Percentiles rank a stretch among this genome's conserved stretches.
Conservation (phyloP, 2,797 vertebrate species). For the Chaetophractus vellerosus region DNA sequence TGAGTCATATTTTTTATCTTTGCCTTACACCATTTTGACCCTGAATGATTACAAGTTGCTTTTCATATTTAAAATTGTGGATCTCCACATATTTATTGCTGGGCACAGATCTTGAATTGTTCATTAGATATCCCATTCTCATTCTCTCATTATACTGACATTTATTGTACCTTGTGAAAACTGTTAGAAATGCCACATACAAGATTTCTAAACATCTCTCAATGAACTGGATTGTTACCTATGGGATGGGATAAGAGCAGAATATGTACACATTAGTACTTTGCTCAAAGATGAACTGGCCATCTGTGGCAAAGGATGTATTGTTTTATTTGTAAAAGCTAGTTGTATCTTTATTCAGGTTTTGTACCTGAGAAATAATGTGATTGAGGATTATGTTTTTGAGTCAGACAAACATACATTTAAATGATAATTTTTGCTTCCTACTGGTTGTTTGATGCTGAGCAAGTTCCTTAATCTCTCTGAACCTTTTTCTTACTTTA, state of each 20-base stretch:
- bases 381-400: background rate
- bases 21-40: background rate
- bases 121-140: background rate
- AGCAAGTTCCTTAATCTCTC: background rate
- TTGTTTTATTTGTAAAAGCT: background rate
- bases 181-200: slow-evolving; percentile 33
- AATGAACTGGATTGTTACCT: background rate
- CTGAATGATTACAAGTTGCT: background rate
- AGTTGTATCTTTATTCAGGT: background rate
- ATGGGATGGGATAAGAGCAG: background rate
- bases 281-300: background rate
- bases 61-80: background rate
- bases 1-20: background rate
- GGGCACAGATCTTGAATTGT: background rate
- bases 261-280: background rate
- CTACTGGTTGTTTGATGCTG: background rate
- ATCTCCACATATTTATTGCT: background rate
- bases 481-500: background rate
- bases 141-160: slow-evolving; percentile 14
- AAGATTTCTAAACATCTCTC: slow-evolving; percentile 23
- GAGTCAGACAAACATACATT: background rate
- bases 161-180: background rate
- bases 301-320: background rate
- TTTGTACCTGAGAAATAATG: background rate
- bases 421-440: background rate